A percentile compares a stretch with the other conserved stretches of the same genome.
phyloP scores from a whole-genome alignment of 1,140 invertebrate genomes.

The Bombus waltoni region DNA sequence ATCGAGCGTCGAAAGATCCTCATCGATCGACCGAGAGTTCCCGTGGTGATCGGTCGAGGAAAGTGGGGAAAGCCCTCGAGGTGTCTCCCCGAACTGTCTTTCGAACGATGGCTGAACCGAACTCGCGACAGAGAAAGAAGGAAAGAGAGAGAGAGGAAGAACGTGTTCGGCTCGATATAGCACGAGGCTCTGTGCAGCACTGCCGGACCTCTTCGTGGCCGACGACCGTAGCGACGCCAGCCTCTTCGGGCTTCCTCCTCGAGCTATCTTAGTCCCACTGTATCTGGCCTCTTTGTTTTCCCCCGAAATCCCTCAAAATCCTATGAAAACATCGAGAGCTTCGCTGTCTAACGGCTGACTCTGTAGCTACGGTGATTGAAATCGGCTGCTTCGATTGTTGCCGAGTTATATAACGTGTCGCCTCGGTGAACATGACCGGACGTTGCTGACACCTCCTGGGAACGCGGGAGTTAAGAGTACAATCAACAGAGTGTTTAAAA shows the following conservation, averaged over 20 bases:
- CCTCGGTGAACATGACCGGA: not conserved
- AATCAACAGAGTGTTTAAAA: not conserved
- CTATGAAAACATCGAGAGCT: not conserved
- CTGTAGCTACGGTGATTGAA: not conserved
- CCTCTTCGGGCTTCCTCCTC: constrained; percentile 52
- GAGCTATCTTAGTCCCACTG: constrained; percentile 54
- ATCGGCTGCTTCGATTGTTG: not conserved
- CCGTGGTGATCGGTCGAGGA: constrained; percentile 2
- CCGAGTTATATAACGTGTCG: constrained; percentile 12
- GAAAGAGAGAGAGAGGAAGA: constrained; percentile 47
- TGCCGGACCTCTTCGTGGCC: constrained; percentile 62
- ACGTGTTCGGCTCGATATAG: constrained; percentile 75
- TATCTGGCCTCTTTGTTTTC: too few species aligned
- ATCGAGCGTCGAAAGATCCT: constrained; percentile 28
- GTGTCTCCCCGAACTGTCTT: constrained; percentile 34
- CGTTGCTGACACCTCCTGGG: constrained; percentile 34
- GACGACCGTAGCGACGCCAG: constrained; percentile 67
- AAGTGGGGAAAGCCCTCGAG: constrained; percentile 9
- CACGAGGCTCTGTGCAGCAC: constrained; percentile 72
- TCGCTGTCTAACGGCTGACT: not conserved
- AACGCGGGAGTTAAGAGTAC: not conserved
- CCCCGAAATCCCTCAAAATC: not conserved
- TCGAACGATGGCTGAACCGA: constrained; percentile 20
- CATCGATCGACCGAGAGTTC: constrained; percentile 35
- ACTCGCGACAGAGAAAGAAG: constrained; percentile 22